Percentiles rank a stretch among this genome's conserved stretches.
phyloP scores from a whole-genome alignment of 35 echinoderm and acorn worm genomes.

The Lytechinus pictus region DNA sequence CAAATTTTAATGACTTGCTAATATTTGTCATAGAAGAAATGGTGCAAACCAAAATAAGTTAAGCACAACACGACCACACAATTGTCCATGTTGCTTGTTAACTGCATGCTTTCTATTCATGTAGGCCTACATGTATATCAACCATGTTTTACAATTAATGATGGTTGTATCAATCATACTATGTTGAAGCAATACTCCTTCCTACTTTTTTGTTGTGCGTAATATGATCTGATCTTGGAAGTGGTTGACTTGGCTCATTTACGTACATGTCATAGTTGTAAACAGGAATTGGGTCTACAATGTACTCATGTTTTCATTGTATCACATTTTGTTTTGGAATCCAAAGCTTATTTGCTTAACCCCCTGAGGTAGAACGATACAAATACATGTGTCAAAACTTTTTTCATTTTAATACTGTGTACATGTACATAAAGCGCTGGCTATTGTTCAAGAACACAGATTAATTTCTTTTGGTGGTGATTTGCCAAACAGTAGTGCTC shows the following conservation, averaged over 20 bases:
- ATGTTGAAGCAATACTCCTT: too few species aligned
- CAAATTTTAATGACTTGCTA: too few species aligned
- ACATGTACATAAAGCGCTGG: background rate
- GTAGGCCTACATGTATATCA: too few species aligned
- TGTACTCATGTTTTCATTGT: background rate
- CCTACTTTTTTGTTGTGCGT: background rate
- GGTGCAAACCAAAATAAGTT: background rate
- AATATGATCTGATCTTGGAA: background rate
- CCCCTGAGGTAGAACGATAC: background rate
- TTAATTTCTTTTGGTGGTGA: background rate
- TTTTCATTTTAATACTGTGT: background rate
- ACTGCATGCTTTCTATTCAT: background rate
- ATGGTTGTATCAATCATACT: too few species aligned
- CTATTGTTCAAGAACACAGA: background rate
- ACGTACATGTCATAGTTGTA: background rate
- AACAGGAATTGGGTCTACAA: background rate
- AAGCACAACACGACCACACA: background rate
- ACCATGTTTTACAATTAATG: too few species aligned
- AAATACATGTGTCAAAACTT: background rate
- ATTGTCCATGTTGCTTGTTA: background rate
- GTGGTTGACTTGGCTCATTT: background rate
- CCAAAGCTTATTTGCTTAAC: background rate
- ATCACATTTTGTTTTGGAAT: slow-evolving; percentile 14
- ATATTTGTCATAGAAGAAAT: too few species aligned
- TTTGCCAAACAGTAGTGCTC: slow-evolving; percentile 6